Percentiles rank a stretch among this genome's conserved stretches.
Evolutionary conservation across 2,113 vertebrate genomes (phyloP).

Genomic region (Apodemus sylvaticus): DNA sequence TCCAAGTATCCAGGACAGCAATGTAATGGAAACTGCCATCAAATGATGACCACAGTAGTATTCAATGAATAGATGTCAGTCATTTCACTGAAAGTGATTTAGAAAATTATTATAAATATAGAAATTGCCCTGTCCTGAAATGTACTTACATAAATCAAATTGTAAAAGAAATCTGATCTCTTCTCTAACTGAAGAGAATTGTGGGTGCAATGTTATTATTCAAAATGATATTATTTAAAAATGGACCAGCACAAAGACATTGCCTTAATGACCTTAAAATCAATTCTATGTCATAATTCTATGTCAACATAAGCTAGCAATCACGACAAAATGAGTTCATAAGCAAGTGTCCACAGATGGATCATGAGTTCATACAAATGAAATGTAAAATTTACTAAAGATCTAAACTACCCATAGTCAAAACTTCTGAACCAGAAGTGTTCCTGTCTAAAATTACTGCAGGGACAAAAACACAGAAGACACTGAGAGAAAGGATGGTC

Average conservation of each 20-base stretch:
- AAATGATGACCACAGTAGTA: not conserved
- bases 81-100: not conserved
- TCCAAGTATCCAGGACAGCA: not conserved
- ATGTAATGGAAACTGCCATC: not conserved
- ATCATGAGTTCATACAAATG: not conserved
- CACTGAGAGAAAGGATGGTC: too few species aligned
- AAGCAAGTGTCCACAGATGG: not conserved
- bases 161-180: not conserved
- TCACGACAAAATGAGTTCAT: not conserved
- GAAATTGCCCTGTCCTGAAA: not conserved
- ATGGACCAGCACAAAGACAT: not conserved
- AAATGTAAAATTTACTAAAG: not conserved
- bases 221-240: conserved; percentile 7
- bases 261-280: not conserved
- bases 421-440: too few species aligned
- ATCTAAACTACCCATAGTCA: too few species aligned
- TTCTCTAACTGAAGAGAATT: not conserved
- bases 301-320: not conserved
- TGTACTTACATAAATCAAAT: not conserved
- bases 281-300: not conserved
- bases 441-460: too few species aligned
- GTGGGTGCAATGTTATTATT: not conserved
- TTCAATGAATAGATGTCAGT: not conserved
- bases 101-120: not conserved
- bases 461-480: too few species aligned